These are phyloP conservation scores for Sphecodes monilicornis DNA, from an alignment of 2,888 invertebrate genomes.

Conservation along the genomic window DNA sequence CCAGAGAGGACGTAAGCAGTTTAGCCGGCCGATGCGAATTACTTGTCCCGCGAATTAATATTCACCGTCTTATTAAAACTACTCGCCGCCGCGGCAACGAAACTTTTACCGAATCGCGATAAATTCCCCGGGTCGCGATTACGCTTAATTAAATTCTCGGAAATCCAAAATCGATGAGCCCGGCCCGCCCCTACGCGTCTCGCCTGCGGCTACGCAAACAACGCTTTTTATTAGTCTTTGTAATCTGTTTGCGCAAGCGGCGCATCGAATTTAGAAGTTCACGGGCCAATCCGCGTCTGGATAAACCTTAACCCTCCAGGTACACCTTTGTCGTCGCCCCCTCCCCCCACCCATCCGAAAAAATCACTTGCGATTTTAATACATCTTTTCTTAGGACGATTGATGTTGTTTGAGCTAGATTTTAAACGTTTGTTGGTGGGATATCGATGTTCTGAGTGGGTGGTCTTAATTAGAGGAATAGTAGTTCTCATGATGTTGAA, in stretches of 20 bases:
- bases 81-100: neutral
- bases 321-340: neutral
- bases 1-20: conserved; percentile 64
- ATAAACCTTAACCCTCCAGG: neutral
- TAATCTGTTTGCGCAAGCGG: neutral
- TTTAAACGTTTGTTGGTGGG: no score
- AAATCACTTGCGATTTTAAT: neutral
- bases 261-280: conserved; percentile 3
- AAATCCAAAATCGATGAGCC: conserved; percentile 46
- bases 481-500: no score
- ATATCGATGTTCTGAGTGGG: no score
- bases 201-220: neutral
- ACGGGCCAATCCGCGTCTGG: neutral
- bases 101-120: conserved; percentile 45
- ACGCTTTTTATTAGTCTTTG: neutral
- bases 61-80: conserved; percentile 54
- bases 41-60: conserved; percentile 67
- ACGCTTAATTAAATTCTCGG: conserved; percentile 47
- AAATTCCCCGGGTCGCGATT: conserved; percentile 33
- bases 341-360: neutral
- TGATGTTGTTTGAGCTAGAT: no score
- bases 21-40: conserved; percentile 59
- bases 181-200: neutral
- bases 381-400: no score
- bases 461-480: no score